These are phyloP conservation scores for Pelvicachromis taeniatus DNA, from an alignment of 2,113 vertebrate species.

Conservation along the genomic window DNA sequence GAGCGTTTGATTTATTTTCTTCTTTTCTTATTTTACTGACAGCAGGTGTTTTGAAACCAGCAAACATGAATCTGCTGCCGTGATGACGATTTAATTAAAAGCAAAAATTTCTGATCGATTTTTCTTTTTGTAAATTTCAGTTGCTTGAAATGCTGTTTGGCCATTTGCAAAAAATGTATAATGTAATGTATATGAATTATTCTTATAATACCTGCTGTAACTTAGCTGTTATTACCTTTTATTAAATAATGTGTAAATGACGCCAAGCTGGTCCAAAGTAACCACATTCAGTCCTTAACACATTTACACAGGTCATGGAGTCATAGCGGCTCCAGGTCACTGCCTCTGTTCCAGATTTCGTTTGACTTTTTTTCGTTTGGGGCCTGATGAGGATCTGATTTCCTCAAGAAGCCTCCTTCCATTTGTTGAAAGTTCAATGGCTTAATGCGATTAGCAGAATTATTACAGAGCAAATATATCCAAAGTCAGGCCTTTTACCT, in stretches of 20 bases:
- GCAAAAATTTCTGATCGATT: fast-evolving
- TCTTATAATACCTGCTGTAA: neutral
- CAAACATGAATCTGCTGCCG: neutral
- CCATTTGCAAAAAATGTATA: neutral
- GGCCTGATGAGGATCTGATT: neutral
- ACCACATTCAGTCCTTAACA: neutral
- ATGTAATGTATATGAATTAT: neutral
- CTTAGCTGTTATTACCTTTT: neutral
- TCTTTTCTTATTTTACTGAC: fast-evolving
- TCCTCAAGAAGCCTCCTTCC: neutral
- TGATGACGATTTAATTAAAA: neutral
- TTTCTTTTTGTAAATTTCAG: neutral
- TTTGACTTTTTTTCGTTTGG: neutral
- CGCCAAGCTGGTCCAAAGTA: neutral
- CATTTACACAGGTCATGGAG: neutral
- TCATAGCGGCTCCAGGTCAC: neutral
- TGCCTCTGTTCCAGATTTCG: neutral
- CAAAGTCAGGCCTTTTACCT: neutral
- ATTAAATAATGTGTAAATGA: neutral
- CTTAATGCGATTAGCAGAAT: neutral
- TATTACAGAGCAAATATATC: neutral
- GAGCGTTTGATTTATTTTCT: neutral
- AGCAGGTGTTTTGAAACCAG: neutral
- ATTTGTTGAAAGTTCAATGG: neutral
- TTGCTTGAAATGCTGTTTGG: neutral